Conservation (phyloP, 2,113 vertebrate genomes). For the Chitala chitala region DNA sequence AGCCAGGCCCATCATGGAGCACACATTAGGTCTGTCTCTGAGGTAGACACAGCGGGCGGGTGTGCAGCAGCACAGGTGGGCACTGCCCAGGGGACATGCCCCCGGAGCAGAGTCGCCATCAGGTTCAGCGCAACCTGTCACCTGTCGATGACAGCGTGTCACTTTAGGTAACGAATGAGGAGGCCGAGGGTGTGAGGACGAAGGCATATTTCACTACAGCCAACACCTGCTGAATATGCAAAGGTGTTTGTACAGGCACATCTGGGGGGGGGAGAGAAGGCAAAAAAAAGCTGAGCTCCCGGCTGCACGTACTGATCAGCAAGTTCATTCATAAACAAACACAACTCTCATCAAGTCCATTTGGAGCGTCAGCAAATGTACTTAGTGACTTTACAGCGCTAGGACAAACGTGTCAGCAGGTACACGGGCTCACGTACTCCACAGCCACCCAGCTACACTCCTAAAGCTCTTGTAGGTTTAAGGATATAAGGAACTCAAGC, state of each 20-base stretch:
- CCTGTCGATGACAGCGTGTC: constrained; percentile 16
- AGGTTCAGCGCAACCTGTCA: constrained; percentile 20
- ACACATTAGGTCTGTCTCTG: too few relatives aligned
- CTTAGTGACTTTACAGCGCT: background rate
- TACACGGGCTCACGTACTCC: too few relatives aligned
- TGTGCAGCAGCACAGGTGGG: background rate
- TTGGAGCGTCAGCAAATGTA: constrained; percentile 15
- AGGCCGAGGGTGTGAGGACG: background rate
- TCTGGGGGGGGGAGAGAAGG: constrained; percentile 3
- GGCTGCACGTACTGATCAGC: background rate
- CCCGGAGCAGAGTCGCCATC: background rate
- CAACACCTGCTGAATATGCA: constrained; percentile 14
- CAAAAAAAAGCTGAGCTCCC: background rate
- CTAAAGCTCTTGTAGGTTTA: too few relatives aligned
- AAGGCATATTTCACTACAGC: constrained; percentile 11
- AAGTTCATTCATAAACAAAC: background rate
- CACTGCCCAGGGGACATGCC: background rate
- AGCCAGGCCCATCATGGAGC: too few relatives aligned
- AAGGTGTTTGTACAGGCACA: background rate
- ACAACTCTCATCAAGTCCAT: background rate
- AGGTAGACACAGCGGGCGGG: background rate
- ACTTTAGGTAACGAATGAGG: background rate
- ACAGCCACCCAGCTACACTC: too few relatives aligned
- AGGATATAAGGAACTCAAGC: too few relatives aligned
- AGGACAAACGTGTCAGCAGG: too few relatives aligned